Evolutionary conservation across 2,797 vertebrate genomes (phyloP).

Genomic region (Gymnodraco acuticeps): DNA sequence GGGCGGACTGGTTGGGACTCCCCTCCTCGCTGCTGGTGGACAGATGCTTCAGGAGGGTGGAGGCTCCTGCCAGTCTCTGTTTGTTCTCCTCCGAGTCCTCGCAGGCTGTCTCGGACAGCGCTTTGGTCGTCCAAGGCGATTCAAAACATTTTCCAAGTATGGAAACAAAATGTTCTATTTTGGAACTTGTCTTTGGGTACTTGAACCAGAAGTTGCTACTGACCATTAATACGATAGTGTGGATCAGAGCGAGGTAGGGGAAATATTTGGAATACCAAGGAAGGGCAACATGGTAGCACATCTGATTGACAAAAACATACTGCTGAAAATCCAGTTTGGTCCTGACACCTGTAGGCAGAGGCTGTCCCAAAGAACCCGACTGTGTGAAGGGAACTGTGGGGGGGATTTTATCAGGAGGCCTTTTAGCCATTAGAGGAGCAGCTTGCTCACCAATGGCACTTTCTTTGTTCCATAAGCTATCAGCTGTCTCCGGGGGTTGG

Average conservation of each 20-base stretch:
- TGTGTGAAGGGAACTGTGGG: conserved; percentile 66
- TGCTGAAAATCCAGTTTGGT: conserved; percentile 99
- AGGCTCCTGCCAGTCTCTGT: conserved; percentile 92
- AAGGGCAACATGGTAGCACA: conserved; percentile 98
- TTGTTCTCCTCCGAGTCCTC: conserved; percentile 99
- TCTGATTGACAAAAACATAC: conserved; percentile 99
- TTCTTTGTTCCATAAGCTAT: conserved; percentile 75
- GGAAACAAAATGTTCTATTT: conserved; percentile 99
- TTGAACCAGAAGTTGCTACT: conserved; percentile 99
- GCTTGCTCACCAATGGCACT: conserved; percentile 77
- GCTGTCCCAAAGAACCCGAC: conserved; percentile 68
- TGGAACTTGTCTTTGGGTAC: conserved; percentile 99
- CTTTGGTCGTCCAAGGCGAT: conserved; percentile 99
- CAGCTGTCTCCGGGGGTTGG: conserved; percentile 79
- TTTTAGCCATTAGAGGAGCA: conserved; percentile 78
- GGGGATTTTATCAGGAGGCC: conserved; percentile 69
- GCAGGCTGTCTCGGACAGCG: conserved; percentile 96
- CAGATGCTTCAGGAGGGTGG: conserved; percentile 93
- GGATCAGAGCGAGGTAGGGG: conserved; percentile 97
- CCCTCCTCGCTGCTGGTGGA: conserved; percentile 98
- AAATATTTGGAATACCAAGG: conserved; percentile 99
- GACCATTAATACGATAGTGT: conserved; percentile 98
- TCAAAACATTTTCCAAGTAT: conserved; percentile 99
- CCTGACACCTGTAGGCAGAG: conserved; percentile 89
- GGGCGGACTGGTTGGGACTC: conserved; percentile 93